Base-by-base conservation (phyloP, 2,797 vertebrate species). In the Dipus sagitta region DNA sequence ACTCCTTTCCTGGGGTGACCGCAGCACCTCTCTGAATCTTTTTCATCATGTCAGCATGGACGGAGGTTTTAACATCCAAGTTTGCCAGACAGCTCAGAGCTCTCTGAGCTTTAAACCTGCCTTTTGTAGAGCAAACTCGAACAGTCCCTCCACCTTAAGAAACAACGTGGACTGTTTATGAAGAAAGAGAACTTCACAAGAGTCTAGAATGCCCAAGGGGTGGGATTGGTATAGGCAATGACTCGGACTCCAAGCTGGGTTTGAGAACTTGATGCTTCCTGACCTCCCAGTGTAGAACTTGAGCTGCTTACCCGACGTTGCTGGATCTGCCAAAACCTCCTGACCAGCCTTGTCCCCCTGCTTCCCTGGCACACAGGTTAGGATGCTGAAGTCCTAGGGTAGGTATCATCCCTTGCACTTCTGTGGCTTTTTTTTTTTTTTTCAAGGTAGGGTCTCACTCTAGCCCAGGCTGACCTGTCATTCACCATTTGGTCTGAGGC, bases 181-280 rank as follows among this genome's bases (percentile, higher is more conserved):
- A 95, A 82, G 58, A 87, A 65, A 14, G 8, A 62, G 80, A 62
- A 20, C 21, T 84, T 84, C 88, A 34, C 79, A 65, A 92, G 64
- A 83, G 7, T 58, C 60, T 68, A 70, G 28, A 77, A 21, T 24
- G 28, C n/a, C 68, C 20, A 2, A n/a, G 58, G 24, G 28, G 72
- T n/a, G 12, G 30, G 26, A n/a, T 15, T 62, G 34, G 67, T 65
- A 17, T 9, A 11, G 64, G 30, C 42, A 17, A 12, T 30, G 28
- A n/a, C 64, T 83, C 77, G 9, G 68, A 65, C 18, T 65, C 38
- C 52, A 28, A 26, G 1, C 17, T 15, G 85, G 13, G 67, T 76
- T 32, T 42, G 18, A 77, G 68, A 90, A 21, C 18, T n/a, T 38
- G 38, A 11, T 17, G 17, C 62, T 89, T 71, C 26, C 77, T 70